phyloP scores from a whole-genome alignment of 2,888 invertebrate genomes.

The Iphiclides podalirius region DNA sequence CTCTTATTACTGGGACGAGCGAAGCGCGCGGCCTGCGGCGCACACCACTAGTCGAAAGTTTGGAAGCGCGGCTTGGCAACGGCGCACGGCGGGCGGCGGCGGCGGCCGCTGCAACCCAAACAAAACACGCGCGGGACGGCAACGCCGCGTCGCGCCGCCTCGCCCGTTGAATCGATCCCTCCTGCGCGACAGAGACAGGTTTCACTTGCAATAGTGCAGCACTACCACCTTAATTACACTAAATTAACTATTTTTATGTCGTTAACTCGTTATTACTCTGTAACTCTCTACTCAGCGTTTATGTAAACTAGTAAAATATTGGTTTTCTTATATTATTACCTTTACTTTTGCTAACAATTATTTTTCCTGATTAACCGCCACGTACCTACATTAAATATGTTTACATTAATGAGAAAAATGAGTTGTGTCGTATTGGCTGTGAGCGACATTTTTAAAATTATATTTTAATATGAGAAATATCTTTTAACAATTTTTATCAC shows the following conservation, averaged over 20 bases:
- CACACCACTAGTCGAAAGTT: conserved; percentile 27
- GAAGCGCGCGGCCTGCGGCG: background rate
- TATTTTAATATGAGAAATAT: too few species aligned
- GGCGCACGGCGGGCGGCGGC: conserved; percentile 26
- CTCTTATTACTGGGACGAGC: too few species aligned
- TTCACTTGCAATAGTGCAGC: conserved; percentile 58
- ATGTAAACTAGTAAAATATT: conserved; percentile 1
- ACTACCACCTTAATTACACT: conserved; percentile 63
- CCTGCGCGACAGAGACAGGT: conserved; percentile 32
- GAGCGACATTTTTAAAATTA: too few species aligned
- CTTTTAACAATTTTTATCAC: too few species aligned
- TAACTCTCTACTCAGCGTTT: too few species aligned
- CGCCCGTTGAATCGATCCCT: conserved; percentile 56
- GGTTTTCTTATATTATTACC: too few species aligned
- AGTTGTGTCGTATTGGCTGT: too few species aligned
- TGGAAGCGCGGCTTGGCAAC: conserved; percentile 24
- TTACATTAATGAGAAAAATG: too few species aligned
- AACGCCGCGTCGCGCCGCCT: conserved; percentile 51
- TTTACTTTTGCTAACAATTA: too few species aligned
- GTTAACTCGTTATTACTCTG: conserved; percentile 28
- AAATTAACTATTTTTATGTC: conserved; percentile 50
- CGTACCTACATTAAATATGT: too few species aligned
- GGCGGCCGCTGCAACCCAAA: conserved; percentile 61
- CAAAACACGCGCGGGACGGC: conserved; percentile 68
- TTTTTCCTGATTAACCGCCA: too few species aligned